These are phyloP conservation scores for Polypedilum vanderplanki DNA, from an alignment of 1,140 invertebrate species.

Conservation along the genomic window DNA sequence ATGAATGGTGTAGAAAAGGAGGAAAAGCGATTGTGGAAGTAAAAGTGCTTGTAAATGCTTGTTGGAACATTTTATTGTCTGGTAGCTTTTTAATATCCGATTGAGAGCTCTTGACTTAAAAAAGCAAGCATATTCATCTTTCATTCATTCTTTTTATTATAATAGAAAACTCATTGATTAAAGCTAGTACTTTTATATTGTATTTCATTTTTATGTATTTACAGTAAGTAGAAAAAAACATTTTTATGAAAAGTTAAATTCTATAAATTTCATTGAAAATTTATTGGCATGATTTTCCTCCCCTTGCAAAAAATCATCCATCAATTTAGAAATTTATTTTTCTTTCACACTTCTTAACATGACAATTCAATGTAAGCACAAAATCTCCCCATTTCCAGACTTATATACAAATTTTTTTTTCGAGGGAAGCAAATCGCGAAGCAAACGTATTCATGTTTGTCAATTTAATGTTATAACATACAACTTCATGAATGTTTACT, in stretches of 20 bases:
- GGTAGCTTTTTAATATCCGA: slow-evolving; percentile 27
- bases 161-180: no score
- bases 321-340: slow-evolving; percentile 7
- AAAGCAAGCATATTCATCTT: neutral
- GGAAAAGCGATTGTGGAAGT: neutral
- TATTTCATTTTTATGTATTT: no score
- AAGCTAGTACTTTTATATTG: no score
- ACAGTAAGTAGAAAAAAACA: no score
- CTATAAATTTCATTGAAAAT: no score
- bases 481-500: slow-evolving; percentile 1
- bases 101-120: slow-evolving; percentile 23
- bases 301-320: neutral
- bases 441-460: slow-evolving; percentile 22
- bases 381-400: no score
- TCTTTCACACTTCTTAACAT: slow-evolving; percentile 14
- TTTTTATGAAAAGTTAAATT: no score
- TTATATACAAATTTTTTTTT: neutral
- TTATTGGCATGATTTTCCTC: neutral
- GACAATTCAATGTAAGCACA: neutral
- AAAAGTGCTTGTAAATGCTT: slow-evolving; percentile 13
- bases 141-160: neutral
- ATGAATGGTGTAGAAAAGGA: no score
- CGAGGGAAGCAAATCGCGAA: neutral
- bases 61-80: slow-evolving; percentile 27
- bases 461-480: slow-evolving; percentile 25